These are phyloP conservation scores for Aphodius granarius DNA, from an alignment of 2,888 invertebrate genomes.

Conservation along the genomic window DNA sequence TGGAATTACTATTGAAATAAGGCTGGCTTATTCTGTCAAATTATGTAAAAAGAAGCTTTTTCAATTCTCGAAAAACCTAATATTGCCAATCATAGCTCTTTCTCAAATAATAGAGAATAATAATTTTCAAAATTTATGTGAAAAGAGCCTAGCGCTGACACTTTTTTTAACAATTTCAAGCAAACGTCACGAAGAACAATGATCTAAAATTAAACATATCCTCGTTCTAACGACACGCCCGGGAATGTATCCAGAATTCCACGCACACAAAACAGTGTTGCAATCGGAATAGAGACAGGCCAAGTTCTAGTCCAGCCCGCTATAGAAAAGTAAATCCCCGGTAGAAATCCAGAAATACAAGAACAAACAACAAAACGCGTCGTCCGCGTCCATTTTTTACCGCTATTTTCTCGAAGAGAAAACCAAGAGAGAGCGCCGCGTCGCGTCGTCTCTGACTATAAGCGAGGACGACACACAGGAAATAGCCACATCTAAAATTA, in stretches of 20 bases:
- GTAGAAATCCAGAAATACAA: neutral
- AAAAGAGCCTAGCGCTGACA: too few relatives aligned
- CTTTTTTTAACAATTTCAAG: neutral
- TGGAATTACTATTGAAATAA: too few relatives aligned
- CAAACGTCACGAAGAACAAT: neutral
- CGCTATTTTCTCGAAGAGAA: neutral
- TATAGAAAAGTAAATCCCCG: neutral
- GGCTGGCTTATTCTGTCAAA: too few relatives aligned
- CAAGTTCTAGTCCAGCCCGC: neutral
- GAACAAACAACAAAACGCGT: neutral
- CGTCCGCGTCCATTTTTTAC: conserved; percentile 2
- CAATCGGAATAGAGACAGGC: neutral
- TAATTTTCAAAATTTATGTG: too few relatives aligned
- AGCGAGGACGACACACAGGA: conserved; percentile 35
- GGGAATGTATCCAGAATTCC: neutral
- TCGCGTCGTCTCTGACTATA: neutral
- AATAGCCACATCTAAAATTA: conserved; percentile 41
- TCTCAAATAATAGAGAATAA: too few relatives aligned
- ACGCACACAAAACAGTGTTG: neutral
- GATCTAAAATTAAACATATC: neutral
- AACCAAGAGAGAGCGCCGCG: neutral
- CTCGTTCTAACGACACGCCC: neutral
- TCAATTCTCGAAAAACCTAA: too few relatives aligned
- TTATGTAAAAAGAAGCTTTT: too few relatives aligned
- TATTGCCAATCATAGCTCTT: too few relatives aligned